Conservation (phyloP, 2,888 invertebrate species). For the Allacma fusca region DNA sequence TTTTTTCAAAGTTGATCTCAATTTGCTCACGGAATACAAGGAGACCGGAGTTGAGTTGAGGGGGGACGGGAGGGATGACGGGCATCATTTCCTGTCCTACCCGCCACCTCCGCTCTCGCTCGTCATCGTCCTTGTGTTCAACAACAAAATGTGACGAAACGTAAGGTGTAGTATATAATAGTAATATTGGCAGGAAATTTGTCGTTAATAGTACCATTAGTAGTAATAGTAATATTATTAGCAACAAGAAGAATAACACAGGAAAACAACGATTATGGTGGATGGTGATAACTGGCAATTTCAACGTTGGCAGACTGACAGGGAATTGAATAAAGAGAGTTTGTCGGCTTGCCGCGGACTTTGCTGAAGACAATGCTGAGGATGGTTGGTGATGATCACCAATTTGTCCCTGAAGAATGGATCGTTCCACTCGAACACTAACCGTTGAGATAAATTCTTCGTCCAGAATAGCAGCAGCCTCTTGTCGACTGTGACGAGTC, state of each 20-base stretch:
- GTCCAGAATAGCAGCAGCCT: conserved; percentile 1
- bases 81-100: not conserved
- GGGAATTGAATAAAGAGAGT: conserved; percentile 10
- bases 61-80: conserved; percentile 25
- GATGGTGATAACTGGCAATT: conserved; percentile 35
- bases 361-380: conserved; percentile 20
- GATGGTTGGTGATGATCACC: conserved; percentile 16
- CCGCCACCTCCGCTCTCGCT: conserved; percentile 17
- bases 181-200: conserved; percentile 52
- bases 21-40: not conserved
- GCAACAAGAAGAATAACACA: conserved; percentile 47
- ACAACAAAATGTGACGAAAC: conserved; percentile 37
- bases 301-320: conserved; percentile 38
- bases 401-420: conserved; percentile 30
- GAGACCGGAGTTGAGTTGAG: conserved; percentile 19
- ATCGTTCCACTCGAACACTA: conserved; percentile 28
- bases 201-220: conserved; percentile 41
- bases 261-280: conserved; percentile 41
- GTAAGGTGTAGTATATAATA: conserved; percentile 35
- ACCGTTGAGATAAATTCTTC: conserved; percentile 26
- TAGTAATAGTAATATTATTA: conserved; percentile 43
- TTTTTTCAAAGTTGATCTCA: not conserved
- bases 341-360: conserved; percentile 31
- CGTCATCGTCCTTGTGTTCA: conserved; percentile 23
- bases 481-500: not conserved